Conservation (phyloP, 2,113 vertebrate species). For the Gambusia affinis region DNA sequence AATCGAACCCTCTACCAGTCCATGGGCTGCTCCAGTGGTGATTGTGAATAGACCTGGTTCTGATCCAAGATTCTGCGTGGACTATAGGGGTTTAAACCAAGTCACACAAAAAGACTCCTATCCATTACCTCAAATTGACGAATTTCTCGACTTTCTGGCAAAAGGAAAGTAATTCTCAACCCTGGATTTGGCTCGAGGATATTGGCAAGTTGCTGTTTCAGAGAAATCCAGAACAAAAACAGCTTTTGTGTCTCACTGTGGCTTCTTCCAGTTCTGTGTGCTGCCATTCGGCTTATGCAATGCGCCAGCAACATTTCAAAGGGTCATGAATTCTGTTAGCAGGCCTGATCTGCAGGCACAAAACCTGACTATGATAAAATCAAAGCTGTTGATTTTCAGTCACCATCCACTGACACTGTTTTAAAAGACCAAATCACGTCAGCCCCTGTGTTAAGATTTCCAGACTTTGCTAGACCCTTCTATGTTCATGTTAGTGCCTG, state of each 20-base stretch:
- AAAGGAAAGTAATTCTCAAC: neutral
- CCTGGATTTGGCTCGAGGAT: neutral
- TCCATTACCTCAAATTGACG: neutral
- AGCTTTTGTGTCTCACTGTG: conserved; percentile 21
- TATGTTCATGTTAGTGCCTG: neutral
- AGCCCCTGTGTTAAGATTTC: neutral
- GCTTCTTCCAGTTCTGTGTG: conserved; percentile 9
- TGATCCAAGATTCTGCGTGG: neutral
- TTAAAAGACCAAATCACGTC: neutral
- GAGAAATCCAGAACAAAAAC: conserved; percentile 19
- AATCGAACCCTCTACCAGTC: neutral
- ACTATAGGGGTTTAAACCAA: neutral
- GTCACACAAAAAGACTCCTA: conserved; percentile 2
- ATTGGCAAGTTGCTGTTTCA: neutral
- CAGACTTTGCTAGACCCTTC: neutral
- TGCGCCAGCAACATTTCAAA: conserved; percentile 17
- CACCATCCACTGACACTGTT: neutral
- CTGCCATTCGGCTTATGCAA: conserved; percentile 3
- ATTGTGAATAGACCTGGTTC: neutral
- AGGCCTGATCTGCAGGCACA: conserved; percentile 1
- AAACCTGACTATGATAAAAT: neutral
- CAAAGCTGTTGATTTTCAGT: neutral
- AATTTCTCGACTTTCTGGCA: conserved; percentile 29
- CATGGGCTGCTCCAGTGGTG: neutral
- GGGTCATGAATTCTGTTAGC: conserved; percentile 13